Base-by-base conservation (phyloP, 2,888 invertebrate genomes). In the Limnephilus rhombicus region DNA sequence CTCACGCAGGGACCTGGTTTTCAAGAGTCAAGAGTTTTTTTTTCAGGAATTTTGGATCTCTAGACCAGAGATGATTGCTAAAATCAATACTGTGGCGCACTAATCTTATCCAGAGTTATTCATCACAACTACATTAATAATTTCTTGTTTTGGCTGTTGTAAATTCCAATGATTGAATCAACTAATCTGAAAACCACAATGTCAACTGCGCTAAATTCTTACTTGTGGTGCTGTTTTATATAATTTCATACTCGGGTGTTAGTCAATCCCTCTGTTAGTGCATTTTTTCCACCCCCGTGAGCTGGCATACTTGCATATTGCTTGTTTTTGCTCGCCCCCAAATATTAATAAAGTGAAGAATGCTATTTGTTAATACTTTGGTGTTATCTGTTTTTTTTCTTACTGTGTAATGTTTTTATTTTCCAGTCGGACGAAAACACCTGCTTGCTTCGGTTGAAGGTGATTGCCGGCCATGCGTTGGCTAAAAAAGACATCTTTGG, bases 401-500 rank as follows among this genome's bases (percentile, higher is more conserved):
- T 34, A 83, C 15, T 1, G 15, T 88, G 34, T 80, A 31, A 68
- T 88, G 37, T 34, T 90, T 41, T 90, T 92, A 90, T 53, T 31
- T 95, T 97, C 86, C 96, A 98, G 98, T 97, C 97, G 95, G 98
- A 98, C 95, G 98, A 98, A 95, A 97, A 97, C 94, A 98, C 98
- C 95, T 98, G 97, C 96, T 97, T 98, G 95, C 96, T 99, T 95
- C 97, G 98, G 94, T 96, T 99, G 95, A 98, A 97, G 96, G 97
- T 99, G 93, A 96, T 98, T 94, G 98, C 98, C 94, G 99, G 99
- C 68, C 98, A 98, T 95, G 98, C 98, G 94, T 96, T 99, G 94
- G 99, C 99, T 92, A 99, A 99, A 95, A 99, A 99, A 96, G 99
- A 99, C 95, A 99, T 99, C 94, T 99, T 99, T 96, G 99, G 99